Evolutionary conservation across 2,888 invertebrate genomes (phyloP).

Genomic region (Tanytarsus gracilentus): DNA sequence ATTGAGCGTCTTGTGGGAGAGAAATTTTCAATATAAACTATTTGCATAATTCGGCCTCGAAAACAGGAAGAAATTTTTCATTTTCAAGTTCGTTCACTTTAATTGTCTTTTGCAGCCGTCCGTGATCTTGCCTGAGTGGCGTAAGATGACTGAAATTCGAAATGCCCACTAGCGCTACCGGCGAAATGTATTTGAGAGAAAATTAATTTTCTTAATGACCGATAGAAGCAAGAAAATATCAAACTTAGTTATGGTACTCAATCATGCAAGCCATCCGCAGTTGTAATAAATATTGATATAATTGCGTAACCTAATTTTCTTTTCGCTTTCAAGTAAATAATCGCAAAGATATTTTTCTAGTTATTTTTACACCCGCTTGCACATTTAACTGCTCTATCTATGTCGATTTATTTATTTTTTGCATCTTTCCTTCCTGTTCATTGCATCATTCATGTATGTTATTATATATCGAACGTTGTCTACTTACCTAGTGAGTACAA

Average conservation of each 20-base stretch:
- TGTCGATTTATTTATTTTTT: neutral
- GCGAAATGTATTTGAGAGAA: no score
- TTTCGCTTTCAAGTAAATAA: neutral
- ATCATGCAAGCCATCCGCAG: neutral
- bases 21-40: neutral
- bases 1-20: neutral
- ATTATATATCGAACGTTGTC: neutral
- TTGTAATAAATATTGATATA: neutral
- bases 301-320: constrained; percentile 14
- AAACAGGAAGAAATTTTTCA: neutral
- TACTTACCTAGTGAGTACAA: neutral
- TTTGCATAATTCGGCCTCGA: neutral
- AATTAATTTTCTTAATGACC: no score
- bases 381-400: neutral
- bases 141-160: no score
- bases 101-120: neutral
- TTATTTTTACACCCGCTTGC: neutral
- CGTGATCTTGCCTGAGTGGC: neutral
- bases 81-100: neutral
- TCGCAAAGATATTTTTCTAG: neutral
- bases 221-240: neutral
- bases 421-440: constrained; percentile 18
- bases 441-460: constrained; percentile 16
- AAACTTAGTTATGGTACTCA: neutral
- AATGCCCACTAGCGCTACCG: no score